Percentiles rank a stretch among this genome's conserved stretches.
Evolutionary conservation across 2,888 invertebrate species (phyloP).

Genomic region (Noctua comes): DNA sequence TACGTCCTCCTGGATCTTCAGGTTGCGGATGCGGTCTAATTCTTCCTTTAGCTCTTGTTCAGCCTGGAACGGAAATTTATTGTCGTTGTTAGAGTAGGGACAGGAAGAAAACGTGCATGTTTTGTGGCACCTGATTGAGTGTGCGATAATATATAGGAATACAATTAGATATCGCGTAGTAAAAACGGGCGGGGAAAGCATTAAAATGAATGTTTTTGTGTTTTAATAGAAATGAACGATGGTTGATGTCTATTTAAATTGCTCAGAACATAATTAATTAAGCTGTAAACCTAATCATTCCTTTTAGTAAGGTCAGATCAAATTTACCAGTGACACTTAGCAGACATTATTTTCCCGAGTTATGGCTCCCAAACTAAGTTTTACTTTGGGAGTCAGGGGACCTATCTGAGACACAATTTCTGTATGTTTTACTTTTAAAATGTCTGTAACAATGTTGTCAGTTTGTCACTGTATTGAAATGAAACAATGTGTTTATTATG

Average conservation of each 20-base stretch:
- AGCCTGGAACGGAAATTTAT: slow-evolving; percentile 73
- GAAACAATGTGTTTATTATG: no score
- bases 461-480: no score
- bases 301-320: not conserved
- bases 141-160: not conserved
- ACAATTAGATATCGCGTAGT: not conserved
- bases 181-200: not conserved
- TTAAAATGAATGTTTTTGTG: no score
- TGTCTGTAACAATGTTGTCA: no score
- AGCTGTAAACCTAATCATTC: not conserved
- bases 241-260: no score
- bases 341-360: not conserved
- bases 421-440: no score
- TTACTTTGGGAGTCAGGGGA: no score
- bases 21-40: slow-evolving; percentile 86
- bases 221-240: no score
- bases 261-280: no score
- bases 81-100: not conserved
- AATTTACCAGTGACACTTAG: not conserved
- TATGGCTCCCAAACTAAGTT: no score
- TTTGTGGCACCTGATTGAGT: not conserved
- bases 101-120: not conserved
- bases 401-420: no score
- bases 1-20: slow-evolving; percentile 90
- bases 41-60: slow-evolving; percentile 88